Base-by-base conservation (phyloP, 2,888 invertebrate genomes). In the Torymus aiolomorphi region DNA sequence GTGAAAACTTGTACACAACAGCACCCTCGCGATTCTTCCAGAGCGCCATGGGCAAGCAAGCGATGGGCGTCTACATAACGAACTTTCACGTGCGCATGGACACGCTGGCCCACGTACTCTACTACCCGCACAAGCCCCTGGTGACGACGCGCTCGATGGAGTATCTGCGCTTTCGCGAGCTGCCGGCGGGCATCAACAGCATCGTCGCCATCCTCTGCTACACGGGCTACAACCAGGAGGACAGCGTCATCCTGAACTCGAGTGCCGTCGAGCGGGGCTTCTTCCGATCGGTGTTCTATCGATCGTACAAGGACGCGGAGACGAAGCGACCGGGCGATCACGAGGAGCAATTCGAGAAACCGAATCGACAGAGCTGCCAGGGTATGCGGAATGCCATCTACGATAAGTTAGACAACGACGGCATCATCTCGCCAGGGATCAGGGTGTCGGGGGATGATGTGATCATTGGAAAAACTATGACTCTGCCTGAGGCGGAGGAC, bases 1-100 rank as follows among this genome's bases (percentile, higher is more conserved):
- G n/a, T n/a, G n/a, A n/a, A n/a, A n/a, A n/a, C n/a, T n/a, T n/a
- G n/a, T n/a, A n/a, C n/a, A n/a, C n/a, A n/a, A n/a, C n/a, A 31
- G 5, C 3, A 31, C 3, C 5, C 0, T 31, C 31, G 3, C 31
- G 31, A 31, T 31, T 31, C 3, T 31, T 31, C 31, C 87, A 93
- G 92, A 97, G 97, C 92, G 99, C 99, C 96, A 99, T 99, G 99
- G 99, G 99, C 92, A 99, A 99, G 92, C 99, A 99, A 94, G 98
- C 98, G 87, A 98, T 98, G 98, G 99, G 99, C 80, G 98, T 99
- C 4, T 99, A 99, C 90, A 99, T 99, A 86, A 99, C 99, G 3
- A 99, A 99, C 91, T 99, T 96, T 92, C 99, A 99, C 91, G 99
- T 99, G 12, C 94, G 99, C 85, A 99, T 99, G 99, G 99, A 99